Percentiles rank a stretch among this genome's conserved stretches.
phyloP scores from a whole-genome alignment of 2,113 vertebrate genomes.

The Zeus faber region DNA sequence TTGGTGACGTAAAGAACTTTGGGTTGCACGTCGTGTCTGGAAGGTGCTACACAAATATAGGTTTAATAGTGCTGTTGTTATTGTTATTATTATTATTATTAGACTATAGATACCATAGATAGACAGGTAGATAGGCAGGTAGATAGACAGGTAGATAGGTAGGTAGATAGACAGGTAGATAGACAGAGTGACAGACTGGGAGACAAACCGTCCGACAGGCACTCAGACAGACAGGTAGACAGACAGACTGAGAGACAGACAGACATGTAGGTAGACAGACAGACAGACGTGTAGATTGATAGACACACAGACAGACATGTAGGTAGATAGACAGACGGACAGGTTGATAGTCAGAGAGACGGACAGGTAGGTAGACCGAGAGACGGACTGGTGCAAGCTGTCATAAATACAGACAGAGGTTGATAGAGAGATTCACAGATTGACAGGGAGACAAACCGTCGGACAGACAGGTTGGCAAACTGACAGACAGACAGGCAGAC shows the following conservation, averaged over 20 bases:
- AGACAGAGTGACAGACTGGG: too few species aligned
- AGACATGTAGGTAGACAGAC: constrained; percentile 1
- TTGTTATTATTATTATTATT: too few species aligned
- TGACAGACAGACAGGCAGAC: too few species aligned
- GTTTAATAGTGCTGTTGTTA: too few species aligned
- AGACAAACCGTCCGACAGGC: not conserved
- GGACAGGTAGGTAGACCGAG: not conserved
- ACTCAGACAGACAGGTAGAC: constrained; percentile 12
- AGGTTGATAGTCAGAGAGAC: not conserved
- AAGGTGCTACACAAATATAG: too few species aligned
- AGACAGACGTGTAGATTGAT: not conserved
- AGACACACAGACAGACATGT: not conserved
- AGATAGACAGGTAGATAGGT: too few species aligned
- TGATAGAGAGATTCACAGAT: constrained; percentile 8
- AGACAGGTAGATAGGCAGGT: too few species aligned
- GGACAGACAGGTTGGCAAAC: too few species aligned
- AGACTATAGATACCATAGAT: too few species aligned
- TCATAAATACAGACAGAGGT: not conserved
- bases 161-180: too few species aligned
- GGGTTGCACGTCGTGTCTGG: too few species aligned
- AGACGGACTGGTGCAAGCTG: not conserved
- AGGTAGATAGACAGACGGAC: not conserved
- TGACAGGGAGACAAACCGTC: constrained; percentile 10
- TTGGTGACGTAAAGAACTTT: too few species aligned
- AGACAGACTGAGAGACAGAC: constrained; percentile 10